A percentile compares a stretch with the other conserved stretches of the same genome.
Conservation (phyloP, 2,888 invertebrate species). For the Labia minor region DNA sequence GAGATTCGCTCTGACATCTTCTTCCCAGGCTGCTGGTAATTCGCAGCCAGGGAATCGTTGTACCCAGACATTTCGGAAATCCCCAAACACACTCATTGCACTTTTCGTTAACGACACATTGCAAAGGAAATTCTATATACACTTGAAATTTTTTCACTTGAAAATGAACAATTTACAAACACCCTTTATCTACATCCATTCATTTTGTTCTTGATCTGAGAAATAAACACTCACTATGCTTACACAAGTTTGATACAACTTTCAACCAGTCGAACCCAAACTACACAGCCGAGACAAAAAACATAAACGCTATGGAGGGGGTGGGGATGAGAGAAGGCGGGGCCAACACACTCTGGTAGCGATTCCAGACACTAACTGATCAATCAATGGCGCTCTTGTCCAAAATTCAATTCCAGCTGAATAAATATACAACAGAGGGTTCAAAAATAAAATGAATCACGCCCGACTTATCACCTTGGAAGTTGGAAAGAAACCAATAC, state of each 20-base stretch:
- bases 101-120: background rate
- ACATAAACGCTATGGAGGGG: background rate
- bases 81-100: conserved; percentile 70
- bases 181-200: too few relatives aligned
- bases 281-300: background rate
- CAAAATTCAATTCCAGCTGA: background rate
- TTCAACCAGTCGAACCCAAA: background rate
- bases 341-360: background rate
- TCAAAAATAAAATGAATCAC: too few relatives aligned
- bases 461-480: background rate
- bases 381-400: background rate
- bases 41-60: conserved; percentile 84
- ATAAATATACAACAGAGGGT: background rate
- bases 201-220: background rate
- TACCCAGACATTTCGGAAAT: conserved; percentile 85
- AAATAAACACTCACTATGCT: background rate
- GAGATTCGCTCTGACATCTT: conserved; percentile 81
- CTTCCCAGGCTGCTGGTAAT: conserved; percentile 84
- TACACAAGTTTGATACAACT: background rate
- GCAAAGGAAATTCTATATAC: background rate
- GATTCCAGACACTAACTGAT: background rate
- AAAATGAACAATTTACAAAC: too few relatives aligned
- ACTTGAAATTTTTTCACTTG: background rate
- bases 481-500: background rate
- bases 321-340: background rate